Evolutionary conservation across 2,888 invertebrate species (phyloP).

Genomic region (Acrobasis consociella): DNA sequence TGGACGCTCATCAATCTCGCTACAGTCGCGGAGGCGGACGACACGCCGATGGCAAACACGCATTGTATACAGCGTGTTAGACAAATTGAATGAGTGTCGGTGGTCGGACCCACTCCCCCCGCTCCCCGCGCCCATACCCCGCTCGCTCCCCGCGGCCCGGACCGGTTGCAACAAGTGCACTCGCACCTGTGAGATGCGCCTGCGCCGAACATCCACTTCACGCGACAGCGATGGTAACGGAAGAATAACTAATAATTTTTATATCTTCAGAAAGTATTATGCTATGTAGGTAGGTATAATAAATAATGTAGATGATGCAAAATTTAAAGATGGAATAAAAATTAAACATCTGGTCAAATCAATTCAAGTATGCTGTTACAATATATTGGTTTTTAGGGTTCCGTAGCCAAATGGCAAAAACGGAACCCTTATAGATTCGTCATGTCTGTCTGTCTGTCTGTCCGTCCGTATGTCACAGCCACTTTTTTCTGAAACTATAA

Average conservation of each 20-base stretch:
- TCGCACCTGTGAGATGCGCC: slow-evolving; percentile 18
- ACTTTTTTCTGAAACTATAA: no score
- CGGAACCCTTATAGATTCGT: no score
- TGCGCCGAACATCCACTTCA: slow-evolving; percentile 7
- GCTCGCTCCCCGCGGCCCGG: slow-evolving; percentile 22
- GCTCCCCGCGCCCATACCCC: slow-evolving; percentile 31
- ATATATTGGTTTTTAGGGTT: no score
- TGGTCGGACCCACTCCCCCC: slow-evolving; percentile 46
- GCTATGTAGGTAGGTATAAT: no score
- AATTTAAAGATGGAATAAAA: no score
- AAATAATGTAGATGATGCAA: no score
- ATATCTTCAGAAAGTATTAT: no score
- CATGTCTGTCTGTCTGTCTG: no score
- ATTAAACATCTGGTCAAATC: no score
- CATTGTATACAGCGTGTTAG: slow-evolving; percentile 45
- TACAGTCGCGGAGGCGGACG: slow-evolving; percentile 27
- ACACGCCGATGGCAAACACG: slow-evolving; percentile 44
- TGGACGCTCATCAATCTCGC: neutral
- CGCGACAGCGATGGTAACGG: neutral
- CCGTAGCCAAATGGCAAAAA: no score
- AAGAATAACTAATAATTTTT: neutral
- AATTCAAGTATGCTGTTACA: no score
- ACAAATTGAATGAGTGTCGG: slow-evolving; percentile 57
- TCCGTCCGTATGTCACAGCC: no score
- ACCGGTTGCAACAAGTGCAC: slow-evolving; percentile 28